Evolutionary conservation across 2,888 invertebrate species (phyloP), one percentile per base, ranked within the genome.

Genomic region (Hypomecis atomaria): DNA sequence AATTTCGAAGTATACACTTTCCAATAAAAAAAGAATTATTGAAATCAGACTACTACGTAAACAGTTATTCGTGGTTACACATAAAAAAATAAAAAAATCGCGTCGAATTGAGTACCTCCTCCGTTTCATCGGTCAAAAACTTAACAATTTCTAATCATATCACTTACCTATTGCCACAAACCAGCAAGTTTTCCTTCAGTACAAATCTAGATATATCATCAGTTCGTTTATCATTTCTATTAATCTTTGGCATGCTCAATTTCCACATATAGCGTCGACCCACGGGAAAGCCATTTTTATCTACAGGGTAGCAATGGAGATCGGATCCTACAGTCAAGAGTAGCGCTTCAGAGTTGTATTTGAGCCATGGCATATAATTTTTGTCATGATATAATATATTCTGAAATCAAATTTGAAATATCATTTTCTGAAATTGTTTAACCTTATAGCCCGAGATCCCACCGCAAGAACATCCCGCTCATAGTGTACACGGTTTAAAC

Each of bases 191-290:
- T 55, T 84, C 78, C 73, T 79, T 88, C 4, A 88, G 59, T 6
- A 88, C 69, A 81, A 92, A 92, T 82, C 90, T 83, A 58, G 91
- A 89, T 67, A 92, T 86, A 71, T 92, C 92, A 85, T 90, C 88
- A 13, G 90, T 92, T 43, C 91, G 80, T 44, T 87, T 78, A 77
- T 90, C 92, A 76, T 80, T 67, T 65, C 89, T 80, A 53, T 70
- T 67, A 6, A 87, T 76, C 64, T 72, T 86, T 3, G 91, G 91
- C 7, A 90, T 87, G 50, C 84, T 73, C 57, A 87, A 6, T 57
- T 71, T 81, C 92, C 92, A 92, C 10, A 72, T 63, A 0, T 66
- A 11, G 4, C 68, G 70, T 58, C 72, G 79, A 65, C 79, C 76
- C 61, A 75, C 67, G 59, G 83, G 84, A 44, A 81, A 49, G 10